Evolutionary conservation across 2,113 vertebrate species (phyloP), one percentile per base, ranked within the genome.

Genomic region (Mormoops blainvillei): DNA sequence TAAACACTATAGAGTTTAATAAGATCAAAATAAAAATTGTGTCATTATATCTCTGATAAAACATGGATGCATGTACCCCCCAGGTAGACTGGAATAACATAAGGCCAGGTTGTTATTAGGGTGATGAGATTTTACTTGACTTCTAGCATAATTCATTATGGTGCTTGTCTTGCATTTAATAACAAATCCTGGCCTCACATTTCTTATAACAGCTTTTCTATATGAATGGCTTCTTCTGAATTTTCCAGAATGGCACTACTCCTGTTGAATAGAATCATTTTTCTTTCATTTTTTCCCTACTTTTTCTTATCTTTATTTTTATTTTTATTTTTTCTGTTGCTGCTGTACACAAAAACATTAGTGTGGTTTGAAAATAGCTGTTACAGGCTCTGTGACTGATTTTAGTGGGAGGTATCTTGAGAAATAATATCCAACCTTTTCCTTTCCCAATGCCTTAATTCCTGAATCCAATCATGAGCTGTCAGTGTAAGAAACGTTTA

Each of bases 21-120:
- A 54, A 82, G 38, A 83, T 67, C 28, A 92, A 92, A 89, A 80
- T 97, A 61, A 94, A 94, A 95, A 38, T 20, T 33, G 9, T 61
- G 24, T 84, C 67, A n/a, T 76, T 71, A n/a, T 0, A 36, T 65
- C 15, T 56, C 20, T 85, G 15, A 50, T 94, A 83, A 92, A 74
- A 31, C 11, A 38, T 43, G 2, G 8, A 76, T 19, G 4, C 4
- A 12, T 43, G 16, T 22, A 48, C 0, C 48, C 2, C 50, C 3
- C 45, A 94, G 61, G 43, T 43, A 12, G 8, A 88, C 73, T 63
- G 4, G 36, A 68, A 89, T 78, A 89, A 61, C 9, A 38, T 20
- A 74, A 88, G 11, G 0, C 3, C 16, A 73, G 28, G 3, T 28
- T 74, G 2, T 26, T 91, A 73, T 73, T 73, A 92, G n/a, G 22